A percentile compares a stretch with the other conserved stretches of the same genome.
Conservation (phyloP, 37 sponge, comb jelly and placozoan genomes). For the Aphrocallistes beatrix region DNA sequence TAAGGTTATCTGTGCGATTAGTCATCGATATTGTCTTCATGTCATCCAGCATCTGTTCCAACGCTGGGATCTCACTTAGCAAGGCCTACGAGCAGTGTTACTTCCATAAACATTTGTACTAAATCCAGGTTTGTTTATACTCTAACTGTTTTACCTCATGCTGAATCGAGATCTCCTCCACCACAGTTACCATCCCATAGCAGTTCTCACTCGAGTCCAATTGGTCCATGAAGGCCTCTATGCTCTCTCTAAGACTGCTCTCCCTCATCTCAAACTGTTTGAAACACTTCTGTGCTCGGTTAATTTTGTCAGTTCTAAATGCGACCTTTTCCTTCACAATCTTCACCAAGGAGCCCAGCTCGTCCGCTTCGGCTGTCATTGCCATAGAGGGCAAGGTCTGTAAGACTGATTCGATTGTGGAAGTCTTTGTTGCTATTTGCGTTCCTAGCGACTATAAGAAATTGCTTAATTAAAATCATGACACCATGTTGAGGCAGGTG, state of each 20-base stretch:
- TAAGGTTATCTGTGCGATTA: background rate
- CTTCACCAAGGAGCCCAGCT: background rate
- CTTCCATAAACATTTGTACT: no score
- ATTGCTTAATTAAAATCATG: background rate
- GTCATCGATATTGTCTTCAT: background rate
- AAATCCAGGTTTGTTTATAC: no score
- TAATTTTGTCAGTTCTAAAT: background rate
- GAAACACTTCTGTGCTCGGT: background rate
- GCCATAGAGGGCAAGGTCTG: background rate
- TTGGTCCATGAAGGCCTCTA: conserved; percentile 1
- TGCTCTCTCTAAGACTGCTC: background rate
- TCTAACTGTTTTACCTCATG: no score
- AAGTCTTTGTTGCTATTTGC: background rate
- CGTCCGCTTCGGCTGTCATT: background rate
- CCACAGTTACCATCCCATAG: background rate
- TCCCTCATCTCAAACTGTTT: background rate
- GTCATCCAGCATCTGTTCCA: conserved; percentile 7
- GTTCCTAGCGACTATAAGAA: background rate
- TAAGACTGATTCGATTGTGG: background rate
- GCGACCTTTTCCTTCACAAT: background rate
- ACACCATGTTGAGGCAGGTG: background rate
- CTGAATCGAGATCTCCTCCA: background rate
- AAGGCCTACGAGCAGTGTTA: background rate
- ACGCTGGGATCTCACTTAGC: background rate
- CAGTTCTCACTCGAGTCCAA: background rate